Base-by-base conservation (phyloP, 1,140 invertebrate species). In the Liolophura sinensis region DNA sequence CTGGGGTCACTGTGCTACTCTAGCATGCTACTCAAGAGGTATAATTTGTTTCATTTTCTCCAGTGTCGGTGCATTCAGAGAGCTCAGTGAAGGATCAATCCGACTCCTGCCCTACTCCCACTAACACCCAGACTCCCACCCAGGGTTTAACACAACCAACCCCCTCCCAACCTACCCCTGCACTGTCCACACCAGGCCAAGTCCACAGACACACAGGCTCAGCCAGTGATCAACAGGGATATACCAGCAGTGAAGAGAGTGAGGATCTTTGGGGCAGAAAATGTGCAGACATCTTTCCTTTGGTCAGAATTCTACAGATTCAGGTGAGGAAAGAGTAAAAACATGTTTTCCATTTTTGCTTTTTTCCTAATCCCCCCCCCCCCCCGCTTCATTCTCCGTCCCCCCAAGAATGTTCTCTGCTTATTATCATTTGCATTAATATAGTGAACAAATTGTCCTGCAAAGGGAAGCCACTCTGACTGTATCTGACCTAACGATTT, bases 241-340 rank as follows among this genome's bases (percentile, higher is more conserved):
- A 7, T 65, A n/a, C 15, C 48, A 31, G 11, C 14, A 18, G 31
- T 55, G 65, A 60, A 3, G 54, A 52, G 55, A 51, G 49, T 15
- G 64, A 67, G 16, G 54, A 58, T 58, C 55, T 62, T 12, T 51
- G 73, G n/a, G 76, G 73, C 5, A 63, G 73, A 25, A 68, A 55
- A 60, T 60, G 79, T 50, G 76, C 75, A 31, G 52, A 66, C 1
- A 64, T 73, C 40, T 80, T 80, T 62, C 78, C 81, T 18, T 67
- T 78, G 20, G 50, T 82, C n/a, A 70, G 74, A 40, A 71, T 75
- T 48, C 58, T 80, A 18, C 74, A 82, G 47, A 54, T 82, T 12
- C 81, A 82, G 77, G 81, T 81, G 63, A 24, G 47, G 51, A 22
- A 1, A 9, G 31, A n/a, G n/a, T n/a, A n/a, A n/a, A 40, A 40